Base-by-base conservation (phyloP, 2,888 invertebrate genomes). In the Lymantria dispar region DNA sequence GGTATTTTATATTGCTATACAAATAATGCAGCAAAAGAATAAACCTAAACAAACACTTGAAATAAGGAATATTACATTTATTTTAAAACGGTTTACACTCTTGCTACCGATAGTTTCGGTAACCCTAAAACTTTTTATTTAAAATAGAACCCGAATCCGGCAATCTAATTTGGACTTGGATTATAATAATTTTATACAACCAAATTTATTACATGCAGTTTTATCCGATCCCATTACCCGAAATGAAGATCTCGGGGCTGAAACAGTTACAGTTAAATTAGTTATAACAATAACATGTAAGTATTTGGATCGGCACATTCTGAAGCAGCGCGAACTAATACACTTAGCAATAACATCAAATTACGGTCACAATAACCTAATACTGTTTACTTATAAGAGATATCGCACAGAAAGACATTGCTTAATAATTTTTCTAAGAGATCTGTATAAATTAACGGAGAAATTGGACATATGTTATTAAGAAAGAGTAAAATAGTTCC, bases 321-420 rank as follows among this genome's bases (percentile, higher is more conserved):
- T 52, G 51, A 56, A 61, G 58, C 57, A 52, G 54, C 59, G 60
- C 54, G 62, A 62, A 75, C 73, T 74, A 70, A 69, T 70, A 70
- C 57, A 51, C 58, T 56, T 43, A 51, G 66, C 51, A 65, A 64
- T 69, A 63, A 67, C 56, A 56, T 48, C 48, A 52, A 65, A 56
- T 48, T 68, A 48, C 47, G 54, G 45, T 42, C 48, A 51, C 37
- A 43, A 43, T 47, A 47, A 51, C 22, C 22, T 5, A 22, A 22
- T 22, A 22, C 22, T 22, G 5, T 22, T 22, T 22, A 22, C 22
- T 22, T 22, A 22, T 22, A 22, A 22, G 22, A 22, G 22, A 22
- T 22, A 22, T 22, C 22, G 5, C 22, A 22, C 22, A 22, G 22
- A 22, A 22, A 22, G 22, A 22, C 22, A 22, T 22, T 22, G 22